Percentiles rank a stretch among this genome's conserved stretches.
Conservation (phyloP, 2,888 invertebrate genomes). For the Eremobia ochroleuca region DNA sequence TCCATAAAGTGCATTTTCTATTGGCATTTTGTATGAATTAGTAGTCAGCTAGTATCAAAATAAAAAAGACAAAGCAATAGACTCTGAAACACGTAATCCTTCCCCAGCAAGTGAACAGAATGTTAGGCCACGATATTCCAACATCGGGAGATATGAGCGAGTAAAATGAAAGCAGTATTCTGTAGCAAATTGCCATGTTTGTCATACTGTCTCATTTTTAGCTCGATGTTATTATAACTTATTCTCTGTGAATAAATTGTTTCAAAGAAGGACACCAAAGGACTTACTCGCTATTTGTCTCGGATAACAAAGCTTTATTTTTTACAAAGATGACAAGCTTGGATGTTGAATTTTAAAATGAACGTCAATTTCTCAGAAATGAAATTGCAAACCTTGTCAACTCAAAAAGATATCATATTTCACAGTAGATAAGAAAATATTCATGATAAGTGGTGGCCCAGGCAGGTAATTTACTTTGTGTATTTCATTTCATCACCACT, state of each 20-base stretch:
- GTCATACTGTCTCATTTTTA: conserved; percentile 59
- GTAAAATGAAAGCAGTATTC: conserved; percentile 75
- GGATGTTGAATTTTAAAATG: not conserved
- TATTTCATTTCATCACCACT: not conserved
- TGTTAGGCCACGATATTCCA: conserved; percentile 72
- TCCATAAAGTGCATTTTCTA: no score
- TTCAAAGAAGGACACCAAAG: conserved; percentile 31
- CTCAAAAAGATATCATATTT: not conserved
- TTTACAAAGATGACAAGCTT: not conserved
- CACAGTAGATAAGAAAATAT: not conserved
- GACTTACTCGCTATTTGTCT: conserved; percentile 15
- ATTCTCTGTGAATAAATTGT: conserved; percentile 34
- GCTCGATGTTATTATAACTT: conserved; percentile 53
- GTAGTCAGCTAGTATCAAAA: not conserved
- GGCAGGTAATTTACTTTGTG: not conserved
- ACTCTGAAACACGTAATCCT: conserved; percentile 66
- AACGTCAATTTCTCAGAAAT: not conserved
- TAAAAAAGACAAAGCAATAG: conserved; percentile 33
- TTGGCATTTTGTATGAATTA: no score
- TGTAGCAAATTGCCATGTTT: conserved; percentile 57
- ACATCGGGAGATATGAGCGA: conserved; percentile 74
- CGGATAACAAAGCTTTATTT: conserved; percentile 5
- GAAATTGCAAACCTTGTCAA: not conserved
- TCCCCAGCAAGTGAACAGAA: conserved; percentile 74
- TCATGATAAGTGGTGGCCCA: not conserved